These are phyloP conservation scores for Onychostoma macrolepis DNA, from an alignment of 2,113 vertebrate genomes.

Conservation along the genomic window DNA sequence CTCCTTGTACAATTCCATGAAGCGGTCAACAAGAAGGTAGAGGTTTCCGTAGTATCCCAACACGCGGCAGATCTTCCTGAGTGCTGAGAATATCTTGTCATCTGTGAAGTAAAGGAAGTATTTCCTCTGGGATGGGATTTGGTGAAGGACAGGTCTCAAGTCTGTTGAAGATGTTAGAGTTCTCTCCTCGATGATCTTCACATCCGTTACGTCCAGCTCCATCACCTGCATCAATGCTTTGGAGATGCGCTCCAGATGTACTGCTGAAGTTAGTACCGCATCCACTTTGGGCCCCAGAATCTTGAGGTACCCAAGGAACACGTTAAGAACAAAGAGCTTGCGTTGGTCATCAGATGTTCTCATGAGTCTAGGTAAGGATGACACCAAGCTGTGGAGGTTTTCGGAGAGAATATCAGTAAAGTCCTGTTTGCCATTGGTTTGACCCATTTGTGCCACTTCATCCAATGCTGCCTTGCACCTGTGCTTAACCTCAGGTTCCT, in stretches of 20 bases:
- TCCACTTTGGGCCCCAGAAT: conserved; percentile 84
- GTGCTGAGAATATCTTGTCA: conserved; percentile 78
- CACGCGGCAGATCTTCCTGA: conserved; percentile 84
- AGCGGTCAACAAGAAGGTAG: conserved; percentile 88
- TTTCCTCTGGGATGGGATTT: conserved; percentile 73
- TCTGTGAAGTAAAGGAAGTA: conserved; percentile 90
- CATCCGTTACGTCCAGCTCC: conserved; percentile 85
- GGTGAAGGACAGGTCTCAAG: accelerated
- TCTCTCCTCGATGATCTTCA: conserved; percentile 87
- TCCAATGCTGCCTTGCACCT: conserved; percentile 74
- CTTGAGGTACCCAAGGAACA: conserved; percentile 88
- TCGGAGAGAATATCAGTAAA: conserved; percentile 86
- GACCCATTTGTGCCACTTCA: conserved; percentile 70
- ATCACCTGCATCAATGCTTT: conserved; percentile 90
- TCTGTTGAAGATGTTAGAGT: conserved; percentile 47
- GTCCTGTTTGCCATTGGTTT: conserved; percentile 68
- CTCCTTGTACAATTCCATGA: conserved; percentile 85
- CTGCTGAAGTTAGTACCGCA: conserved; percentile 79
- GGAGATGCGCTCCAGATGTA: conserved; percentile 89
- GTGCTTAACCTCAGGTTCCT: conserved; percentile 78
- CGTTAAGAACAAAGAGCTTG: conserved; percentile 84
- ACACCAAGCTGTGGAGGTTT: conserved; percentile 86
- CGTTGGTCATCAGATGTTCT: conserved; percentile 86
- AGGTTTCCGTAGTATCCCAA: conserved; percentile 91
- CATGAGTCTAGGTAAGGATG: conserved; percentile 90